Evolutionary conservation across 2,888 invertebrate species (phyloP).

Genomic region (Hydroisotoma schaefferi): DNA sequence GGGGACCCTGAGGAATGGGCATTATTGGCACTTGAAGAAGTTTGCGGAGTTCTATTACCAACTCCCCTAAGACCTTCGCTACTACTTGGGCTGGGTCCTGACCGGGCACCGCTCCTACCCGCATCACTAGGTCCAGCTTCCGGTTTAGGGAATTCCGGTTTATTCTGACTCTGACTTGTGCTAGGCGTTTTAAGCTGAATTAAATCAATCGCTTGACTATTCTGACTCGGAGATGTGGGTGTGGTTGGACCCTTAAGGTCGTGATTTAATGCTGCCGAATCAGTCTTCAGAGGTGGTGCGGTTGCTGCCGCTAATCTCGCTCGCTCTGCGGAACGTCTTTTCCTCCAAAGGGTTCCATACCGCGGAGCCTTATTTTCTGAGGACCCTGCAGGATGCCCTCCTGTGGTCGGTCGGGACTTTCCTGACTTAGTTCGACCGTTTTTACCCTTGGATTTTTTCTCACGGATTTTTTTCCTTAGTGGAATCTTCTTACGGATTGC

Average conservation of each 20-base stretch:
- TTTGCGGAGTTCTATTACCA: not conserved
- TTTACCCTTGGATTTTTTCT: conserved; percentile 45
- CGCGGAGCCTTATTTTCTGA: conserved; percentile 7
- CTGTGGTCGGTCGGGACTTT: not conserved
- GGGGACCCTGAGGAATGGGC: not conserved
- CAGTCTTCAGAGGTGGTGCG: conserved; percentile 29
- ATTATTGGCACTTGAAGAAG: not conserved
- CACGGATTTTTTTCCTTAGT: conserved; percentile 73
- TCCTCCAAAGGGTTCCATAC: conserved; percentile 31
- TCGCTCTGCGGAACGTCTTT: conserved; percentile 23
- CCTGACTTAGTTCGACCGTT: conserved; percentile 3
- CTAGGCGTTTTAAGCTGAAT: conserved; percentile 2
- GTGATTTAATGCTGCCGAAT: conserved; percentile 26
- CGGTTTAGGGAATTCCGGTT: not conserved
- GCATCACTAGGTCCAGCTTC: not conserved
- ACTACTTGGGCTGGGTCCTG: not conserved
- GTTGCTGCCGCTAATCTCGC: not conserved
- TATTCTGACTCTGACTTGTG: not conserved
- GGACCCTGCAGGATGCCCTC: conserved; percentile 10
- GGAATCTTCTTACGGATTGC: conserved; percentile 82
- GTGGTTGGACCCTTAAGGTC: conserved; percentile 29
- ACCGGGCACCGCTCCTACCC: not conserved
- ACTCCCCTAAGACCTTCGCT: not conserved
- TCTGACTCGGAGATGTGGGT: not conserved
- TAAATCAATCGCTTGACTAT: conserved; percentile 4